Evolutionary conservation across 2,113 vertebrate genomes (phyloP), one percentile per base, ranked within the genome.

Genomic region (Pica pica): DNA sequence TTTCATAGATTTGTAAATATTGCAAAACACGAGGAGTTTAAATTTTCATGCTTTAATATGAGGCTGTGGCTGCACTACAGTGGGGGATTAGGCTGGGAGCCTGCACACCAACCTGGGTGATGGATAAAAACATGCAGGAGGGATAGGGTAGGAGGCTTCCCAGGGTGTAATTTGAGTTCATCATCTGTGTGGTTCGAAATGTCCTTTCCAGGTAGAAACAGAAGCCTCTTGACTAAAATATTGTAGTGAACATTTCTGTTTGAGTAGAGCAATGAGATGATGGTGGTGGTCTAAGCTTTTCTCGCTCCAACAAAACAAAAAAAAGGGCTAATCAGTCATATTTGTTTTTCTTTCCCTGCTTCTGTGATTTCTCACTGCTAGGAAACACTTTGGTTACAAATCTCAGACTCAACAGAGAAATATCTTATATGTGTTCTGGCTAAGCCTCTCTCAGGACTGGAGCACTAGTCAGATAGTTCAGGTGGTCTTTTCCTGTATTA

Each of bases 1-100:
- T 63, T 61, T 68, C 46, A 64, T 11, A 30, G 64, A 92, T 92
- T 44, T 80, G 80, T 92, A 94, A 94, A 91, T 93, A 87, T 57
- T 84, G 81, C 83, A 94, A 46, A 89, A 68, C 77, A 64, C 0
- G 50, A 31, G n/a, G 13, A 53, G 39, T 95, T 94, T 91, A 91
- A 94, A 95, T 60, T 82, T 97, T 92, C 64, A 82, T 92, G 73
- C 64, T 75, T 69, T 75, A 82, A 89, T 82, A 69, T 47, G 57
- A 68, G 60, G 52, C 69, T 78, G 31, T 92, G 60, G 24, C 69
- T 87, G 60, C 26, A 3, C 16, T 63, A 3, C 2, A 5, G 42
- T 10, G 3, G 28, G 56, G n/a, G 13, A 31, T 46, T 35, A 30
- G 61, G 16, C 39, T 89, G 44, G 11, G 59, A 88, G 15, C 49